These are phyloP conservation scores for Glaucidium brasilianum DNA, from an alignment of 2,113 vertebrate species.

Conservation along the genomic window DNA sequence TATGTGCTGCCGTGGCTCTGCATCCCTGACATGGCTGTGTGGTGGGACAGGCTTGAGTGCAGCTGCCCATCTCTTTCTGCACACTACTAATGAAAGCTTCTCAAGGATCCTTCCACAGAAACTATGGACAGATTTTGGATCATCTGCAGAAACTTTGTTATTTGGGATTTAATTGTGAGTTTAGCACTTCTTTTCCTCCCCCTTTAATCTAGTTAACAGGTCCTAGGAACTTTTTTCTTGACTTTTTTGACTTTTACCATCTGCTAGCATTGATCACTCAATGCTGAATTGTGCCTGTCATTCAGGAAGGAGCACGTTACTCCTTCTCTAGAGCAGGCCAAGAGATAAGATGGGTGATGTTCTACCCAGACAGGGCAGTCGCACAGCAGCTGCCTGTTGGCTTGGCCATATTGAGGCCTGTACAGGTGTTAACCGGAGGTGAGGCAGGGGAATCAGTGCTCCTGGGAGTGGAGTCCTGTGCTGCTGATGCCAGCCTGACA, in stretches of 20 bases:
- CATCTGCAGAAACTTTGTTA: background rate
- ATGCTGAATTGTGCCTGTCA: background rate
- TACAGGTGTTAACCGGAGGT: background rate
- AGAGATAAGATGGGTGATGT: background rate
- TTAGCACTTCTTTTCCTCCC: background rate
- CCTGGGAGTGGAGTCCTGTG: background rate
- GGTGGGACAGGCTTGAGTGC: background rate
- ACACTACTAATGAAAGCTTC: background rate
- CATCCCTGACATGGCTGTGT: background rate
- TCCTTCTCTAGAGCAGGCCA: background rate
- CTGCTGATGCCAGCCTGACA: background rate
- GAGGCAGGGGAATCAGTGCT: accelerated
- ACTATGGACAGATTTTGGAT: background rate
- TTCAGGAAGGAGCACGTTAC: background rate
- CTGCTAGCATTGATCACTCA: background rate
- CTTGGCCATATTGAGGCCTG: accelerated
- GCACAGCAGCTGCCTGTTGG: accelerated
- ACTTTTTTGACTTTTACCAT: background rate
- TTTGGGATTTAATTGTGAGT: background rate
- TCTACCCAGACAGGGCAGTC: background rate
- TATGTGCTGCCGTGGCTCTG: background rate
- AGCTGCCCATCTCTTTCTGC: background rate
- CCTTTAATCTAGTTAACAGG: background rate
- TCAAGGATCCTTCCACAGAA: background rate
- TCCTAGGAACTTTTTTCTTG: background rate